These are phyloP conservation scores for Microctonus aethiopoides DNA, from an alignment of 2,888 invertebrate genomes.

Conservation along the genomic window DNA sequence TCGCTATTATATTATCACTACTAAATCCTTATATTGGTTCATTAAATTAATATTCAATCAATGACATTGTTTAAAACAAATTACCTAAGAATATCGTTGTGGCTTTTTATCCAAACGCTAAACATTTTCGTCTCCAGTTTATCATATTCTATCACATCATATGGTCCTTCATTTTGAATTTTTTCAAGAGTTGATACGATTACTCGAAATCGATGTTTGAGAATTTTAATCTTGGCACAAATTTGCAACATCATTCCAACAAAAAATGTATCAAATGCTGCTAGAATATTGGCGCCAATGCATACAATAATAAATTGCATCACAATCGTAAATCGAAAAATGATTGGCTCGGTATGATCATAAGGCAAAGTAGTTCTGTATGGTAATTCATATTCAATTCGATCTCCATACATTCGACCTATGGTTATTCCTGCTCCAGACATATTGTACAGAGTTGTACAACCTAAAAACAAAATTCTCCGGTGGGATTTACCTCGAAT, in stretches of 20 bases:
- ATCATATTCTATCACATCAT: neutral
- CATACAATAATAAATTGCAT: constrained; percentile 35
- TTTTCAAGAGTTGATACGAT: constrained; percentile 22
- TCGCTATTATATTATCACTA: neutral
- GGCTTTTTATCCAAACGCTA: constrained; percentile 31
- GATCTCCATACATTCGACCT: constrained; percentile 24
- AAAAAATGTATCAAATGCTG: constrained; percentile 52
- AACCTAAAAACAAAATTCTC: neutral
- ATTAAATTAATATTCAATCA: no score
- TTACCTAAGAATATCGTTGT: constrained; percentile 34
- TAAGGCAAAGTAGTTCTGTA: constrained; percentile 40
- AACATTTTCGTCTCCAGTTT: constrained; percentile 24
- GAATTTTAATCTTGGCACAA: constrained; percentile 52
- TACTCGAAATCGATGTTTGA: constrained; percentile 43
- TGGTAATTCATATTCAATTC: constrained; percentile 2
- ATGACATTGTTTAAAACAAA: no score
- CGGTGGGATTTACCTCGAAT: no score
- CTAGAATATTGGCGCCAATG: constrained; percentile 36
- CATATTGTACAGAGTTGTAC: neutral
- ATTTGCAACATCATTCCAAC: constrained; percentile 43
- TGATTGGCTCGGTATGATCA: constrained; percentile 22
- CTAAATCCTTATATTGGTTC: no score
- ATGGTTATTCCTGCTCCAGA: neutral
- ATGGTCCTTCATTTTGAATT: neutral
- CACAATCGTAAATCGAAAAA: constrained; percentile 32